Conservation (phyloP, 2,113 vertebrate genomes). For the Phrynosoma platyrhinos region DNA sequence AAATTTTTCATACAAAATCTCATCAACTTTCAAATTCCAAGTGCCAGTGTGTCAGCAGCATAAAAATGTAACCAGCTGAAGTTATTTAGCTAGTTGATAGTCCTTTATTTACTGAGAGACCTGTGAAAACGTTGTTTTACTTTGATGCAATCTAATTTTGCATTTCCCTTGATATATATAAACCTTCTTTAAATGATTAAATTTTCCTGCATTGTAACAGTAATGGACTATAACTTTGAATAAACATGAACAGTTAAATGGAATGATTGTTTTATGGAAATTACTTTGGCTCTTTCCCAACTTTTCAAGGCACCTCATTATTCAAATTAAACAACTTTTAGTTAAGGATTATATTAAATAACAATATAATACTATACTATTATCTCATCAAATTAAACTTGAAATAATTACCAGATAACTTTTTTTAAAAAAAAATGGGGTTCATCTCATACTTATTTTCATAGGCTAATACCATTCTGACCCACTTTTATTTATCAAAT, state of each 20-base stretch:
- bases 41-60: not conserved
- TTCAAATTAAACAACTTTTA: slow-evolving; percentile 59
- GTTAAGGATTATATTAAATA: slow-evolving; percentile 52
- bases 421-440: not conserved
- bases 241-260: slow-evolving; percentile 59
- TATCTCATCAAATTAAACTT: slow-evolving; percentile 19
- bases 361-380: slow-evolving; percentile 4
- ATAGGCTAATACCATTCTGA: not conserved
- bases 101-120: slow-evolving; percentile 22
- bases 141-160: slow-evolving; percentile 5
- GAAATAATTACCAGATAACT: slow-evolving; percentile 28
- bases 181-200: slow-evolving; percentile 32
- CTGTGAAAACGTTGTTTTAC: not conserved
- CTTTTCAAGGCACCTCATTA: slow-evolving; percentile 37
- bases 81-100: not conserved
- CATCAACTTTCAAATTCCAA: not conserved
- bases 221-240: slow-evolving; percentile 57
- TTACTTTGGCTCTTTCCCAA: slow-evolving; percentile 46
- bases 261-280: slow-evolving; percentile 60
- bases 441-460: not conserved
- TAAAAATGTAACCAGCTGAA: not conserved
- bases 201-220: slow-evolving; percentile 40
- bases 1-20: slow-evolving; percentile 13
- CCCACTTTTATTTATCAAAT: not conserved
- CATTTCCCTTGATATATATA: not conserved